Conservation (phyloP, 2,888 invertebrate genomes). For the Frankliniella fusca region DNA sequence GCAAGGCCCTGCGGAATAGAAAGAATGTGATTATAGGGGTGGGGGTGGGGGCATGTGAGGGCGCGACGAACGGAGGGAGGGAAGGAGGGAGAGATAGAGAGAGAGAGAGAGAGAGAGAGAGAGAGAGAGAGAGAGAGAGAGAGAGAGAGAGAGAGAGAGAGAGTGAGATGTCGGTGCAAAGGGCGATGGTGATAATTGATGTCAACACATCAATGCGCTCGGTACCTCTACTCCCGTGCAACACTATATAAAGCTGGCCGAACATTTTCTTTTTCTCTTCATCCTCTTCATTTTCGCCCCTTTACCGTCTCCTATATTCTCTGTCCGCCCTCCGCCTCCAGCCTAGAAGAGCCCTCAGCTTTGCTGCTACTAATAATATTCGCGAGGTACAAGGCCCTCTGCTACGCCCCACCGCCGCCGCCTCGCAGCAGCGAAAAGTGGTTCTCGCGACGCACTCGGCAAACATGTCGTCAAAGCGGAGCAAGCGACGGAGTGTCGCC, state of each 20-base stretch:
- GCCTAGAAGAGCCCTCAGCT: too few relatives aligned
- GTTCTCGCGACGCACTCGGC: neutral
- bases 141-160: neutral
- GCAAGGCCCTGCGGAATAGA: slow-evolving; percentile 8
- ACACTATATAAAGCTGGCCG: too few relatives aligned
- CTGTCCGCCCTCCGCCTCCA: too few relatives aligned
- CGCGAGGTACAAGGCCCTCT: too few relatives aligned
- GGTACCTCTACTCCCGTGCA: too few relatives aligned
- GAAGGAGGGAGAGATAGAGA: neutral
- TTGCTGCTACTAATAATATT: too few relatives aligned
- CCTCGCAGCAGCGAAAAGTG: neutral
- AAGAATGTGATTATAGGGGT: neutral
- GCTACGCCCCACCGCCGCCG: too few relatives aligned
- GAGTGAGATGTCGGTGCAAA: neutral
- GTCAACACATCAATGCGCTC: too few relatives aligned
- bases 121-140: neutral
- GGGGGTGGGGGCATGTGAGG: neutral
- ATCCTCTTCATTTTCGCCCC: too few relatives aligned
- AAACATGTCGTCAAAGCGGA: neutral
- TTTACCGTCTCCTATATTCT: too few relatives aligned
- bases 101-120: neutral
- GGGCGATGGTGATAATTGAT: too few relatives aligned
- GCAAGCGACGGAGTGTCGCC: neutral
- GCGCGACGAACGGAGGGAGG: neutral
- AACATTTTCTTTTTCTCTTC: too few relatives aligned